A percentile compares a stretch with the other conserved stretches of the same genome.
These are phyloP conservation scores for Pilophorus perplexus DNA, from an alignment of 2,888 invertebrate species.

Conservation along the genomic window DNA sequence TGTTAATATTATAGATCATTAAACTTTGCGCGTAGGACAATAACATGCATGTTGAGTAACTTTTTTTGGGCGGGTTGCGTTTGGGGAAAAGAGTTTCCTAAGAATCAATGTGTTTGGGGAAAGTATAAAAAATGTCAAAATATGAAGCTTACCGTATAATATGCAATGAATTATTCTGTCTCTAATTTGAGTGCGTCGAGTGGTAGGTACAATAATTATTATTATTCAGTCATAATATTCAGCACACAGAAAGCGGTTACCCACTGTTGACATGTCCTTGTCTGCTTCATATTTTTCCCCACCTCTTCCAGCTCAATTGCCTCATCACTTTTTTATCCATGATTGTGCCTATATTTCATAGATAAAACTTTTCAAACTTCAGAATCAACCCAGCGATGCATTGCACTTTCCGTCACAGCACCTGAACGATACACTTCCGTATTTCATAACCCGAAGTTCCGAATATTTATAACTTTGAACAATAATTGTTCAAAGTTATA, in stretches of 20 bases:
- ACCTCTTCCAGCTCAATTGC: conserved; percentile 5
- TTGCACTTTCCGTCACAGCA: too few species aligned
- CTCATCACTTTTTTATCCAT: neutral
- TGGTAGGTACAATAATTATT: neutral
- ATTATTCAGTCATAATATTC: neutral
- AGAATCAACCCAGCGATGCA: too few species aligned
- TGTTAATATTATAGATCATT: too few species aligned
- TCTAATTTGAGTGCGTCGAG: conserved; percentile 20
- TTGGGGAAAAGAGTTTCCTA: neutral
- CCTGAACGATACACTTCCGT: too few species aligned
- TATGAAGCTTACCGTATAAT: conserved; percentile 18
- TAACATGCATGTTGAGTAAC: too few species aligned
- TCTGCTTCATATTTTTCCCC: conserved; percentile 6
- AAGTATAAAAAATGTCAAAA: neutral
- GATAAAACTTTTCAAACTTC: neutral
- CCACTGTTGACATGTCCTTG: conserved; percentile 22
- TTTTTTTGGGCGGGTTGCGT: too few species aligned
- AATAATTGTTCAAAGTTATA: too few species aligned
- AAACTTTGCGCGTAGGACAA: too few species aligned
- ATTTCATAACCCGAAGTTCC: neutral
- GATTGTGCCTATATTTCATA: conserved; percentile 3
- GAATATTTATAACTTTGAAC: conserved; percentile 10
- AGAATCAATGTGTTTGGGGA: too few species aligned
- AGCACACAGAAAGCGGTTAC: conserved; percentile 21
- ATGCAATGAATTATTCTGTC: neutral